These are phyloP conservation scores for Scrobipalpa costella DNA, from an alignment of 2,888 invertebrate species.

Conservation along the genomic window DNA sequence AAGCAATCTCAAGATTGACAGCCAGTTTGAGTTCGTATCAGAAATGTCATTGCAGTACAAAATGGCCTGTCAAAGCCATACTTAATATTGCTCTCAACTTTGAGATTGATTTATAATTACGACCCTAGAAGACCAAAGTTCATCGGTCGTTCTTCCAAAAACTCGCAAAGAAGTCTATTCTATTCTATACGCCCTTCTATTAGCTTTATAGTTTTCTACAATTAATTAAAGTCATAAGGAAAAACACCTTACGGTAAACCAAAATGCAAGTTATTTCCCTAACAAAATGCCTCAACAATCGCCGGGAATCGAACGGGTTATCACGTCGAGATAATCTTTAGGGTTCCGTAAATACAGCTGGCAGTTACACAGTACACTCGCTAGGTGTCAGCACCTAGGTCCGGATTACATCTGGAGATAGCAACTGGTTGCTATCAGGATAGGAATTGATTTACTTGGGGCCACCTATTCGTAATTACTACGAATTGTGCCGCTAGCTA, in stretches of 20 bases:
- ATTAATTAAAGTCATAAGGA: neutral
- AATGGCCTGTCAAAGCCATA: too few species aligned
- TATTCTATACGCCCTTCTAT: too few species aligned
- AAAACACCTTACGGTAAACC: conserved; percentile 5
- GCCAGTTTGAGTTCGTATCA: too few species aligned
- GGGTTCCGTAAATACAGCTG: conserved; percentile 23
- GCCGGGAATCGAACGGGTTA: neutral
- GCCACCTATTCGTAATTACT: conserved; percentile 15
- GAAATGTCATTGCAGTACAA: too few species aligned
- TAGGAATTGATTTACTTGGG: conserved; percentile 25
- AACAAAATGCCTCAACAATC: conserved; percentile 9
- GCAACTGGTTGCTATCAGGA: conserved; percentile 20
- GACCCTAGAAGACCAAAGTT: too few species aligned
- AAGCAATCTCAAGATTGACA: too few species aligned
- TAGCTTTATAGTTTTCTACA: too few species aligned
- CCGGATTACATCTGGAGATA: conserved; percentile 22
- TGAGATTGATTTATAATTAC: too few species aligned
- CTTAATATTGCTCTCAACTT: too few species aligned
- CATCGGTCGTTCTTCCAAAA: too few species aligned
- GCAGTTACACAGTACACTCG: neutral
- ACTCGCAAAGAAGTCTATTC: too few species aligned
- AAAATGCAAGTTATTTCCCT: conserved; percentile 4
- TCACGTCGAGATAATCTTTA: conserved; percentile 23
- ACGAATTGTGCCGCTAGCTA: neutral
- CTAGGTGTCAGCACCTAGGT: conserved; percentile 22